phyloP scores from a whole-genome alignment of 2,888 invertebrate genomes.

The Metalampra italica region DNA sequence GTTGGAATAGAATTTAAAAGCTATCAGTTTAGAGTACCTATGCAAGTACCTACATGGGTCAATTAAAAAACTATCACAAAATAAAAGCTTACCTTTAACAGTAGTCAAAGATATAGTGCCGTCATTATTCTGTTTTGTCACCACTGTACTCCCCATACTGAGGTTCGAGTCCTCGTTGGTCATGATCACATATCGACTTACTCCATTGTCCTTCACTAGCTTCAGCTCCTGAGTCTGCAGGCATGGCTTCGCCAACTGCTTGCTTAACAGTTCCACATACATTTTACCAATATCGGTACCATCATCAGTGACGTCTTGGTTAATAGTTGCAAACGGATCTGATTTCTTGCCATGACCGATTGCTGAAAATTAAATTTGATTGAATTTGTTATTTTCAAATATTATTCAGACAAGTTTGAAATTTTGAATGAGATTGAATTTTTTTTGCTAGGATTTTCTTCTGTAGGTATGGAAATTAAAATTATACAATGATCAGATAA shows the following conservation, averaged over 20 bases:
- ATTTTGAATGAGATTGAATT: too few species aligned
- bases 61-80: background rate
- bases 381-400: background rate
- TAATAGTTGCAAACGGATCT: background rate
- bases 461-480: too few species aligned
- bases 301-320: conserved; percentile 14
- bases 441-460: too few species aligned
- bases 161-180: conserved; percentile 34
- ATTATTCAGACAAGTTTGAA: too few species aligned
- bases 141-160: conserved; percentile 34
- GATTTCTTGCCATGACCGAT: background rate
- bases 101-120: conserved; percentile 63
- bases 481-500: too few species aligned
- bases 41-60: too few species aligned
- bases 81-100: conserved; percentile 39
- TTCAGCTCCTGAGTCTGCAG: conserved; percentile 48
- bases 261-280: conserved; percentile 49
- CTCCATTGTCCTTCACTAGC: conserved; percentile 41
- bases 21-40: too few species aligned
- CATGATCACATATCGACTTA: conserved; percentile 51
- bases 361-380: background rate
- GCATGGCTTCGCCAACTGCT: conserved; percentile 41
- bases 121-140: conserved; percentile 65
- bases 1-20: too few species aligned
- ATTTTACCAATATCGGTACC: conserved; percentile 38